Conservation (phyloP, 2,888 invertebrate species). For the Pristionchus japonicus region DNA sequence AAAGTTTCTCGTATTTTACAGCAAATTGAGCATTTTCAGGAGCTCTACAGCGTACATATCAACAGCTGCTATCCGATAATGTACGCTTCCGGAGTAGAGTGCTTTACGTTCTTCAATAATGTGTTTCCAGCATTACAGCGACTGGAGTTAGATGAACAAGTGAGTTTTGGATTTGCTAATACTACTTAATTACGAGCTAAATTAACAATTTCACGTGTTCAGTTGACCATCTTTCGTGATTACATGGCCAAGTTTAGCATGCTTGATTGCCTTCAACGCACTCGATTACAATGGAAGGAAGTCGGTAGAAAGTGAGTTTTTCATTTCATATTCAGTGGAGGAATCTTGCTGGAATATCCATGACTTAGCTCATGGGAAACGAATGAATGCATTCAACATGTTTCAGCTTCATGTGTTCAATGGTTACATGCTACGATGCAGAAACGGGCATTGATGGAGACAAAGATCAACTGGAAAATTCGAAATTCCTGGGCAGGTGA, state of each 20-base stretch:
- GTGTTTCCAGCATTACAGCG: neutral
- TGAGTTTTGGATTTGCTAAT: no score
- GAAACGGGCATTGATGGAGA: neutral
- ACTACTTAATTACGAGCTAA: no score
- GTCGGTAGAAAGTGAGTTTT: neutral
- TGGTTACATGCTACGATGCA: neutral
- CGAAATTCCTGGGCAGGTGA: neutral
- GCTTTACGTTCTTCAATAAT: neutral
- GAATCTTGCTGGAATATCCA: no score
- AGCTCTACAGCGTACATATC: neutral
- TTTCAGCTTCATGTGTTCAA: neutral
- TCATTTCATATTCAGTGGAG: neutral
- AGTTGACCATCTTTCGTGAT: neutral
- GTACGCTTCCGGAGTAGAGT: neutral
- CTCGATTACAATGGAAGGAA: neutral
- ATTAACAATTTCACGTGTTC: no score
- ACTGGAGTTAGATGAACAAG: neutral
- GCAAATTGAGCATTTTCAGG: neutral
- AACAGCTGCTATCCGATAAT: neutral
- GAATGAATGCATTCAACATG: no score
- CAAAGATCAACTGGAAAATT: neutral
- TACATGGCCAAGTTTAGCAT: neutral
- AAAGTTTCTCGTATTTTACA: no score
- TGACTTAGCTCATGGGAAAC: no score
- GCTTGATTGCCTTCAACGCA: neutral